Percentiles rank a stretch among this genome's conserved stretches.
Conservation (phyloP, 2,113 vertebrate genomes). For the Calidris pygmaea region DNA sequence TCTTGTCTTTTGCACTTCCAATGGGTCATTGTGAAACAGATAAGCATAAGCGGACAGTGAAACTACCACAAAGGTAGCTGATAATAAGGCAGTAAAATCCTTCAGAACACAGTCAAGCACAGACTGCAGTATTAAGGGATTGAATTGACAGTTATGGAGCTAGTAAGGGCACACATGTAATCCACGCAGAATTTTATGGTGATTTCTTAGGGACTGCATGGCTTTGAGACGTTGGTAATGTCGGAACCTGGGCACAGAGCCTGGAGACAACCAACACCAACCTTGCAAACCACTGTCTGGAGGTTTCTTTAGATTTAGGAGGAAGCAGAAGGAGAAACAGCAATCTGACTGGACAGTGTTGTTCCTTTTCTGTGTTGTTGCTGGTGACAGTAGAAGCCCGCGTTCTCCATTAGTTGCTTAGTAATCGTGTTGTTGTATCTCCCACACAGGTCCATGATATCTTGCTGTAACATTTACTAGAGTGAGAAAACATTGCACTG, state of each 20-base stretch:
- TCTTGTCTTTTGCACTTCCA: not conserved
- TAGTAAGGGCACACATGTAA: not conserved
- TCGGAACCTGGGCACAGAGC: not conserved
- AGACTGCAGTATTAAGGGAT: fast-evolving
- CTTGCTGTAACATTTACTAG: not conserved
- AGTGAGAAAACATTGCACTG: not conserved
- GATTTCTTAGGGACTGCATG: not conserved
- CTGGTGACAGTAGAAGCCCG: not conserved
- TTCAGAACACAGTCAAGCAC: not conserved
- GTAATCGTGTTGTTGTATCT: not conserved
- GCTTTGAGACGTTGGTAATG: not conserved
- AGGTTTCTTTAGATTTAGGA: not conserved
- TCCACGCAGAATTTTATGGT: not conserved
- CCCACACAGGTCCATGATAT: not conserved
- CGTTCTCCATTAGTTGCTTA: not conserved
- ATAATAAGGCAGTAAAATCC: not conserved
- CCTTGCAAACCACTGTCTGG: not conserved
- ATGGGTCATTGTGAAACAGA: not conserved
- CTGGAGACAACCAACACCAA: not conserved
- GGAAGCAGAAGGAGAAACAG: not conserved
- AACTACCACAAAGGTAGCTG: not conserved
- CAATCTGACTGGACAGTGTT: not conserved
- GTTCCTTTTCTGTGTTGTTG: not conserved
- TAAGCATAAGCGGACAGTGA: not conserved
- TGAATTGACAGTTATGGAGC: not conserved